Percentiles rank a stretch among this genome's conserved stretches.
Conservation (phyloP, 2,888 invertebrate genomes). For the Ypsolopha scabrella region DNA sequence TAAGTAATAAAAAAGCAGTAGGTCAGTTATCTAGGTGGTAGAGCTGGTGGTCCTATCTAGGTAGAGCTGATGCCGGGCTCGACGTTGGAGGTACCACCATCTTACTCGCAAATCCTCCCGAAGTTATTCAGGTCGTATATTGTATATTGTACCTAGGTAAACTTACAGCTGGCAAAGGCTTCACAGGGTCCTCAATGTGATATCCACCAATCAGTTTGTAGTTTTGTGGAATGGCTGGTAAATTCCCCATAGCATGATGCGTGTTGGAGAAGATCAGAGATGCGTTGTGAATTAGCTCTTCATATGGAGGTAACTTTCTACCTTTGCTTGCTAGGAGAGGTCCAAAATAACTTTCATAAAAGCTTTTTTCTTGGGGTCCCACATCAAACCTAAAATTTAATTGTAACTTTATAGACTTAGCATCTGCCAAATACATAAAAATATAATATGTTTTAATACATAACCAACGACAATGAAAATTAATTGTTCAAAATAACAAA, state of each 20-base stretch:
- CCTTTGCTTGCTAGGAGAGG: slow-evolving; percentile 7
- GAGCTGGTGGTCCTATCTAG: too few species aligned
- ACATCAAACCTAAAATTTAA: too few species aligned
- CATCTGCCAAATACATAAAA: too few species aligned
- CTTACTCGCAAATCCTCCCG: too few species aligned
- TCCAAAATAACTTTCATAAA: slow-evolving; percentile 3
- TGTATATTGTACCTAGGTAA: slow-evolving; percentile 1
- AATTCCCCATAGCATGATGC: slow-evolving; percentile 4
- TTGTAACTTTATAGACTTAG: too few species aligned
- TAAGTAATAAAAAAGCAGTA: neutral
- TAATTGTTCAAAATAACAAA: too few species aligned
- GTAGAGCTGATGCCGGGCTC: too few species aligned
- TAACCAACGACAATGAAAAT: too few species aligned
- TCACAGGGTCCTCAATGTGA: slow-evolving; percentile 5
- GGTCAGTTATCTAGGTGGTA: neutral
- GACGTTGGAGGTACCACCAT: too few species aligned
- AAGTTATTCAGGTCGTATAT: too few species aligned
- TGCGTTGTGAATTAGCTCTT: slow-evolving; percentile 4
- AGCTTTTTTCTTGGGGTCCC: neutral
- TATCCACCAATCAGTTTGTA: slow-evolving; percentile 10
- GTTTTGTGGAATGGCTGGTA: slow-evolving; percentile 9
- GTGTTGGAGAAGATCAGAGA: slow-evolving; percentile 10
- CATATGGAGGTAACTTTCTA: slow-evolving; percentile 4
- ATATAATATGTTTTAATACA: too few species aligned
- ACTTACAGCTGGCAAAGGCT: slow-evolving; percentile 9